phyloP scores from a whole-genome alignment of 2,888 invertebrate genomes.

The Anthoptus insignis region DNA sequence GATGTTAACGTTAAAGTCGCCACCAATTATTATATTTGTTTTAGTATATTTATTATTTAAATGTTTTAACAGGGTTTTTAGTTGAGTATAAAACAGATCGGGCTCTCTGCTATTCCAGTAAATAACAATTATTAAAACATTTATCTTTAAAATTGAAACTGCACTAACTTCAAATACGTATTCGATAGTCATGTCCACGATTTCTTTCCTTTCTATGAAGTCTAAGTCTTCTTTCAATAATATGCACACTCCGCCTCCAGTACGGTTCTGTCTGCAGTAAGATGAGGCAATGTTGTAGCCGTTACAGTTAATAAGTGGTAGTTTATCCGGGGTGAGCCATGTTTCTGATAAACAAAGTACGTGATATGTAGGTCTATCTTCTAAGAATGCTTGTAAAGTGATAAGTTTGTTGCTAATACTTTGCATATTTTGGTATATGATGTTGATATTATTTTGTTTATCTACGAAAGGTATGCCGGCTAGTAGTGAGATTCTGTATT shows the following conservation, averaged over 20 bases:
- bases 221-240: slow-evolving; percentile 31
- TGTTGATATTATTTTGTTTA: slow-evolving; percentile 14
- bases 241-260: slow-evolving; percentile 45
- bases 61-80: slow-evolving; percentile 30
- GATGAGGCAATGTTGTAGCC: slow-evolving; percentile 28
- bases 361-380: slow-evolving; percentile 22
- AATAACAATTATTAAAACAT: slow-evolving; percentile 40
- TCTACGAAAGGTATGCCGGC: not conserved
- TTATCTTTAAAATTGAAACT: slow-evolving; percentile 29
- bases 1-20: slow-evolving; percentile 33
- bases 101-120: slow-evolving; percentile 43
- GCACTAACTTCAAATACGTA: slow-evolving; percentile 45
- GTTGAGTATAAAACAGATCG: slow-evolving; percentile 36
- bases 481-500: no score
- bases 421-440: slow-evolving; percentile 43
- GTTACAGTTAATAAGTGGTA: slow-evolving; percentile 23
- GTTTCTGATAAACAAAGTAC: slow-evolving; percentile 40
- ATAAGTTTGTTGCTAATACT: slow-evolving; percentile 40
- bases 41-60: slow-evolving; percentile 30
- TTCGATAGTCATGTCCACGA: slow-evolving; percentile 41
- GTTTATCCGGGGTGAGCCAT: slow-evolving; percentile 35
- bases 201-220: slow-evolving; percentile 34
- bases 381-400: slow-evolving; percentile 34
- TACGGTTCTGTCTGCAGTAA: slow-evolving; percentile 32
- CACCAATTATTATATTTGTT: slow-evolving; percentile 40